phyloP scores from a whole-genome alignment of 30 jellyfish, hydroid and myxozoan species.

The Rhopilema esculentum region DNA sequence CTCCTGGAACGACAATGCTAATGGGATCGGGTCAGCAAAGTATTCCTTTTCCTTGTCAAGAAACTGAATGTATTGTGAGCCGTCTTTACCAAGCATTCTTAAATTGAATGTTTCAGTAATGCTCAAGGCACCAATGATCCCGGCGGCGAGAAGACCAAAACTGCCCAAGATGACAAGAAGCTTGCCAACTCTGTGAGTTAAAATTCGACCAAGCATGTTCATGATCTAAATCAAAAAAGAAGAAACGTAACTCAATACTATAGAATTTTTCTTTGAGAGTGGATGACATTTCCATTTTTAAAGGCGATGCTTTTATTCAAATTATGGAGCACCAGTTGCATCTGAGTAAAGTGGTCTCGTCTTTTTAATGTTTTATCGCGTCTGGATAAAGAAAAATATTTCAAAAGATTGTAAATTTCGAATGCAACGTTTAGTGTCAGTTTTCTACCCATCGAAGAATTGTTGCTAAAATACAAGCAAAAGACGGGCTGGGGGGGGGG shows the following conservation, averaged over 20 bases:
- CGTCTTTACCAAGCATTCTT: constrained; percentile 72
- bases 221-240: constrained; percentile 11
- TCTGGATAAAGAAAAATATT: too few relatives aligned
- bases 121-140: constrained; percentile 55
- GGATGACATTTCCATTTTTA: too few relatives aligned
- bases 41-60: constrained; percentile 39
- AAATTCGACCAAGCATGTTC: constrained; percentile 20
- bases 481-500: too few relatives aligned
- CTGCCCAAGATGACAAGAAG: constrained; percentile 25
- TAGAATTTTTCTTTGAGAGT: too few relatives aligned
- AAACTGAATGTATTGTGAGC: constrained; percentile 58
- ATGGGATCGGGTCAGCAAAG: constrained; percentile 44
- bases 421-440: too few relatives aligned
- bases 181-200: constrained; percentile 46
- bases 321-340: too few relatives aligned
- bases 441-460: too few relatives aligned
- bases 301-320: too few relatives aligned
- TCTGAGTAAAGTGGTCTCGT: too few relatives aligned
- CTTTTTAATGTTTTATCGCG: too few relatives aligned
- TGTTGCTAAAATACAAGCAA: too few relatives aligned
- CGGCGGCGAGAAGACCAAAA: constrained; percentile 59
- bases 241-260: not conserved
- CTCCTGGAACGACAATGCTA: constrained; percentile 63
- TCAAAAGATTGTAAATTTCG: too few relatives aligned
- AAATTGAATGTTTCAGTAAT: constrained; percentile 70